Evolutionary conservation across 2,797 vertebrate genomes (phyloP), one percentile per base, ranked within the genome.

Genomic region (Syngnathus acus): DNA sequence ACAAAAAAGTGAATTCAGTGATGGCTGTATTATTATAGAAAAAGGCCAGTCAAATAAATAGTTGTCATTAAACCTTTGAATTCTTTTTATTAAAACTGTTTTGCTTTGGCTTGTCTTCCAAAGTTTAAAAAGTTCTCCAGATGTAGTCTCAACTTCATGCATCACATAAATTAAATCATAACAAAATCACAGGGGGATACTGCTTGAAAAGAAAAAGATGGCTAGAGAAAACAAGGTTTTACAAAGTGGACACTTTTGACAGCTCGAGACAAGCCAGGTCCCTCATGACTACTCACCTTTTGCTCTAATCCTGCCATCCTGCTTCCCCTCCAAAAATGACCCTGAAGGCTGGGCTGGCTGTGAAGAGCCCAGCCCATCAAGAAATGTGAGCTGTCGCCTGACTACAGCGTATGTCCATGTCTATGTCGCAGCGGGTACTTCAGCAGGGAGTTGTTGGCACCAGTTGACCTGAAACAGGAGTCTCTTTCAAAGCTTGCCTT

Each of bases 401-500:
- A 75, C 73, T 64, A 68, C 72, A 77, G 72, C 75, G 69, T 61
- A 62, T 68, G 65, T n/a, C 68, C 5, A 67, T 2, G 23, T 13
- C 42, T 32, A 68, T n/a, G n/a, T 5, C 42, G 14, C 59, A 37
- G 70, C 38, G 67, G 43, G 17, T 3, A 37, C 4, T 23, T 10
- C 79, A 69, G 82, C 75, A 13, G 81, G 85, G 77, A 78, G 80
- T 81, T 86, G 85, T 89, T 87, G 84, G 80, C 73, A 58, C 76
- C 73, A 77, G 82, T 80, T 77, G 82, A 74, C 81, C 82, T 76
- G 77, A 81, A 83, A 77, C 78, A n/a, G 78, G 78, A 86, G 80
- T 86, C 73, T 0, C 80, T 84, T 87, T 83, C 82, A 84, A 74
- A 85, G 82, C 82, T 84, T 85, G 81, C 78, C 73, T 78, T 40